Conservation (phyloP, 2,888 invertebrate species). For the Agrotis puta region DNA sequence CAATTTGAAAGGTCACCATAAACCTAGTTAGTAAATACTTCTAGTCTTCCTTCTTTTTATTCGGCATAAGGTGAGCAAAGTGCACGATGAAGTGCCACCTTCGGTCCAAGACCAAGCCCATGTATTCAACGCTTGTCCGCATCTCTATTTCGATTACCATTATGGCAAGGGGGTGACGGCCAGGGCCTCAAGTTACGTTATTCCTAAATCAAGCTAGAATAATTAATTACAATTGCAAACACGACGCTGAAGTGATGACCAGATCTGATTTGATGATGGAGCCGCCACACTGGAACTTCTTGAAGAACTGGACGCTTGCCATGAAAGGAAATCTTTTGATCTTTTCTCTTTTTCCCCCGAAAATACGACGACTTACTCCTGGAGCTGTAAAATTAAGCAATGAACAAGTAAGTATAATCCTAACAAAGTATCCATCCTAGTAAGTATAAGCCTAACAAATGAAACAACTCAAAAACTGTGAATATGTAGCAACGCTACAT, state of each 20-base stretch:
- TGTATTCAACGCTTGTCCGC: too few species aligned
- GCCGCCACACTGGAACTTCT: constrained; percentile 81
- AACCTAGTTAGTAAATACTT: too few species aligned
- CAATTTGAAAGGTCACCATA: too few species aligned
- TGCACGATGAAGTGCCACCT: too few species aligned
- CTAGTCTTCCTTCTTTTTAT: too few species aligned
- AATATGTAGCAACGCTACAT: not conserved
- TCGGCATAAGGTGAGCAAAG: too few species aligned
- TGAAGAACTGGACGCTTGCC: constrained; percentile 81
- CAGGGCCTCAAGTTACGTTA: too few species aligned
- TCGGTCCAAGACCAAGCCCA: too few species aligned
- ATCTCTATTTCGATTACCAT: not conserved
- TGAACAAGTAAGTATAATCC: not conserved
- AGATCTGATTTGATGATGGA: constrained; percentile 83
- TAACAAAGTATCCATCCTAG: too few species aligned
- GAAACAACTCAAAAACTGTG: not conserved
- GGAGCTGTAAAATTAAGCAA: constrained; percentile 64
- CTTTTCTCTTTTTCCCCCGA: constrained; percentile 71
- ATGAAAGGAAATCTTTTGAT: constrained; percentile 83
- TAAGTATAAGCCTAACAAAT: too few species aligned
- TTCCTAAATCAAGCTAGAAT: not conserved
- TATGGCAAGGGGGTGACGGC: too few species aligned
- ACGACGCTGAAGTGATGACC: constrained; percentile 83
- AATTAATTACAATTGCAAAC: constrained; percentile 80
- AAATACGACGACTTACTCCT: constrained; percentile 76